phyloP scores from a whole-genome alignment of 2,113 vertebrate genomes.

The Megalops atlanticus region DNA sequence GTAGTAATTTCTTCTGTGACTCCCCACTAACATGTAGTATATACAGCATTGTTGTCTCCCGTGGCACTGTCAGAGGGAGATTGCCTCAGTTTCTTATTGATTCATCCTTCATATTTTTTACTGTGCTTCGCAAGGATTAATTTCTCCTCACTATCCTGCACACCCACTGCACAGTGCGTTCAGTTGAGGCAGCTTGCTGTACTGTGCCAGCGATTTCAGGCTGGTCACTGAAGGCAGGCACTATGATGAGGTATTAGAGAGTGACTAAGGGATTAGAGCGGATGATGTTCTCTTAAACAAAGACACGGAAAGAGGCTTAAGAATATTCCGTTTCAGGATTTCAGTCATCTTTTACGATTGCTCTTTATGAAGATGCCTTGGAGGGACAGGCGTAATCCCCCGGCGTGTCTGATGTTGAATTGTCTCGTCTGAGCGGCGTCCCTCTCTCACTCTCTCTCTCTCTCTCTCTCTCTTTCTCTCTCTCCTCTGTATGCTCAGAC shows the following conservation, averaged over 20 bases:
- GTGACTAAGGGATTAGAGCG: neutral
- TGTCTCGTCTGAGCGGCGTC: no score
- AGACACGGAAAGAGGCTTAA: neutral
- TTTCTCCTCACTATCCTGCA: no score
- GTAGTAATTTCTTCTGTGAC: no score
- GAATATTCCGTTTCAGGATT: neutral
- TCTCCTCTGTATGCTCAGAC: conserved; percentile 24
- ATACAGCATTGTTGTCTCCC: no score
- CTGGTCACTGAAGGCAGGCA: neutral
- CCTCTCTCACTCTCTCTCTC: neutral
- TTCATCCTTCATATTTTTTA: no score
- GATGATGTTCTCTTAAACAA: neutral
- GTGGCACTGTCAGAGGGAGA: no score
- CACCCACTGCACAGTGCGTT: no score
- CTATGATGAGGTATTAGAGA: neutral
- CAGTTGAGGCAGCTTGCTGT: no score
- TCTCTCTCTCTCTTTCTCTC: neutral
- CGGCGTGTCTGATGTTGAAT: neutral
- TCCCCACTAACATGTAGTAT: no score
- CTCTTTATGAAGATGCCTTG: neutral
- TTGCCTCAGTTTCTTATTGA: no score
- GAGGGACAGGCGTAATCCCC: neutral
- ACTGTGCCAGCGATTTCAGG: no score
- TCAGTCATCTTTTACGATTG: neutral
- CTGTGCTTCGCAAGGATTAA: no score